A percentile compares a stretch with the other conserved stretches of the same genome.
phyloP scores from a whole-genome alignment of 2,888 invertebrate genomes.

The Sisyra nigra region DNA sequence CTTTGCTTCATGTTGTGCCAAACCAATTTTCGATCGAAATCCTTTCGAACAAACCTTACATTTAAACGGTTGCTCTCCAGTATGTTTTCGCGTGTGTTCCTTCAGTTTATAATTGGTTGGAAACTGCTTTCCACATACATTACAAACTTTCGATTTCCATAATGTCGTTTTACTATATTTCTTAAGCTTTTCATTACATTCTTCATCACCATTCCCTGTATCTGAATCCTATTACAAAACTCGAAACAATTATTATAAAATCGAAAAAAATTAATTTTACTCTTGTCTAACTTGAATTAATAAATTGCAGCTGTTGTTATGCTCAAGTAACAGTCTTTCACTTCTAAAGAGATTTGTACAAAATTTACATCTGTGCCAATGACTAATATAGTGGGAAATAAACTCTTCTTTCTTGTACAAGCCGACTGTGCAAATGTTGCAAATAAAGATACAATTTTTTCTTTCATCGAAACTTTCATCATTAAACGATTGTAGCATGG shows the following conservation, averaged over 20 bases:
- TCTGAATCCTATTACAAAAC: background rate
- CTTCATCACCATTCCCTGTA: slow-evolving; percentile 8
- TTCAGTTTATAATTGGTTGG: slow-evolving; percentile 41
- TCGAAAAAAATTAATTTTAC: background rate
- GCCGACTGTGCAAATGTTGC: slow-evolving; percentile 27
- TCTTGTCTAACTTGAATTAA: slow-evolving; percentile 6
- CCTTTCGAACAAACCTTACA: slow-evolving; percentile 38
- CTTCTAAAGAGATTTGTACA: slow-evolving; percentile 31
- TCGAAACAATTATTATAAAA: background rate
- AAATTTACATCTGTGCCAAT: slow-evolving; percentile 24
- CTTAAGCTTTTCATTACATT: slow-evolving; percentile 11
- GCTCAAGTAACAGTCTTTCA: slow-evolving; percentile 25
- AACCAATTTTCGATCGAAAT: slow-evolving; percentile 41
- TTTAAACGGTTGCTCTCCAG: slow-evolving; percentile 40
- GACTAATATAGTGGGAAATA: slow-evolving; percentile 25
- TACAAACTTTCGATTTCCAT: slow-evolving; percentile 30
- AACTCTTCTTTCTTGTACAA: slow-evolving; percentile 22
- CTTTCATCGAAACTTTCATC: slow-evolving; percentile 9
- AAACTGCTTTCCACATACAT: slow-evolving; percentile 38
- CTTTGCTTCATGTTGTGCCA: slow-evolving; percentile 40
- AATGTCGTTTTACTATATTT: slow-evolving; percentile 11
- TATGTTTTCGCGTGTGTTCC: slow-evolving; percentile 41
- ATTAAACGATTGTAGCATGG: background rate
- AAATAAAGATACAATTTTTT: slow-evolving; percentile 18
- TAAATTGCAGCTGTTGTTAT: slow-evolving; percentile 21